Base-by-base conservation (phyloP, 2,113 vertebrate species). In the Carlito syrichta region DNA sequence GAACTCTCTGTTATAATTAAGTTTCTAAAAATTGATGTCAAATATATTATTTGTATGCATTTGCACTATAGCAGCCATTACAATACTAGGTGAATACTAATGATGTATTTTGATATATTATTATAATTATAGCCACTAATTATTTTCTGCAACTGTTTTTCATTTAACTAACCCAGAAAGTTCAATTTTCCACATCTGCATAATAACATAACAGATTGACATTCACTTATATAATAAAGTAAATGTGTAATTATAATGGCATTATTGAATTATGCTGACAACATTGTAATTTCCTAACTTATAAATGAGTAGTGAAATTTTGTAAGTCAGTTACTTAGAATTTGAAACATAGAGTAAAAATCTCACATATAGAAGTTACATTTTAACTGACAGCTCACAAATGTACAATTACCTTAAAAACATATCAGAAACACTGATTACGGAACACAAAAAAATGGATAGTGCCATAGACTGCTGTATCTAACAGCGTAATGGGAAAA, bases 41-140 rank as follows among this genome's bases (percentile, higher is more conserved):
- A 96, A 83, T 63, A 3, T 52, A 13, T 94, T 94, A 76, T 96
- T 96, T 48, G 86, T 96, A 86, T 84, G 11, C 63, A 76, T 97
- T 97, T 96, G n/a, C 25, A 78, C 56, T 96, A 32, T 54, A 86
- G 82, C 54, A 96, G 62, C 54, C 56, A 87, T 45, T 54, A 63
- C 2, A 96, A 85, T 94, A 56, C 79, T 32, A 97, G 93, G 97
- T 98, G 86, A 98, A 97, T 98, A 96, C 97, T 98, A 98, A 98
- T 98, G 96, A 97, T 98, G 81, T 98, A 97, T 98, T 98, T 98
- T 98, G 97, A 98, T 98, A 97, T 60, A 96, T 97, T 98, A 95
- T 97, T 98, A 16, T 98, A 98, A 98, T 98, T 98, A 98, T 86
- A 97, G 96, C 94, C 66, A 79, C 56, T 94, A 97, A 98, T 97